A percentile compares a stretch with the other conserved stretches of the same genome.
Evolutionary conservation across 2,797 vertebrate species (phyloP).

Genomic region (Anguilla marmorata): DNA sequence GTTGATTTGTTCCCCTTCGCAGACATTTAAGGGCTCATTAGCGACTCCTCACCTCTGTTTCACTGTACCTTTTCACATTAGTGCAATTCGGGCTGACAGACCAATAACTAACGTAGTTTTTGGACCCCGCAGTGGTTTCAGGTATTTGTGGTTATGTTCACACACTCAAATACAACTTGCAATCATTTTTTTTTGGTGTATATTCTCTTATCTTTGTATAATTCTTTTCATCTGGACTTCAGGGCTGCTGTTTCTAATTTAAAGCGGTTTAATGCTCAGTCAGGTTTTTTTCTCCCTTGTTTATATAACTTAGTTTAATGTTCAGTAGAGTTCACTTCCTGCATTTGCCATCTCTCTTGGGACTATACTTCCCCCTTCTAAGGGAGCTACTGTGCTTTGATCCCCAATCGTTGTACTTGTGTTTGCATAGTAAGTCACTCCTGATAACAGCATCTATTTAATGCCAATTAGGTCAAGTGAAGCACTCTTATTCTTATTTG

Average conservation of each 20-base stretch:
- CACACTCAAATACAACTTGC: not conserved
- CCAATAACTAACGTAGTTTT: not conserved
- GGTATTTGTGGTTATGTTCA: not conserved
- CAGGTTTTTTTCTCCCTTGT: not conserved
- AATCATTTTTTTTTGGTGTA: not conserved
- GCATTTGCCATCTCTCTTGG: not conserved
- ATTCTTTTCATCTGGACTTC: not conserved
- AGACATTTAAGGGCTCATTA: slow-evolving; percentile 12
- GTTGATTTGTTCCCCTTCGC: slow-evolving; percentile 2
- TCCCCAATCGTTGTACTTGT: not conserved
- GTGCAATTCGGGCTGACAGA: not conserved
- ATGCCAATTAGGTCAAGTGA: not conserved
- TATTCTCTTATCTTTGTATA: not conserved
- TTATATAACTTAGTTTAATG: not conserved
- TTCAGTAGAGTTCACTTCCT: not conserved
- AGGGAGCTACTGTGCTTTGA: not conserved
- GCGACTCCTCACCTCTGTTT: not conserved
- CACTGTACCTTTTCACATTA: not conserved
- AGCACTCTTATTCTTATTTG: not conserved
- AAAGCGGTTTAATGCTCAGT: not conserved
- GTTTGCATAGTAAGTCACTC: not conserved
- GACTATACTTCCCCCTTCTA: not conserved
- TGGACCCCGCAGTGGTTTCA: not conserved
- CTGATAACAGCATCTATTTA: not conserved
- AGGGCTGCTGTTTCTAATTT: not conserved